Evolutionary conservation across 2,797 vertebrate genomes (phyloP).

Genomic region (Parotocinclus haroldoi): DNA sequence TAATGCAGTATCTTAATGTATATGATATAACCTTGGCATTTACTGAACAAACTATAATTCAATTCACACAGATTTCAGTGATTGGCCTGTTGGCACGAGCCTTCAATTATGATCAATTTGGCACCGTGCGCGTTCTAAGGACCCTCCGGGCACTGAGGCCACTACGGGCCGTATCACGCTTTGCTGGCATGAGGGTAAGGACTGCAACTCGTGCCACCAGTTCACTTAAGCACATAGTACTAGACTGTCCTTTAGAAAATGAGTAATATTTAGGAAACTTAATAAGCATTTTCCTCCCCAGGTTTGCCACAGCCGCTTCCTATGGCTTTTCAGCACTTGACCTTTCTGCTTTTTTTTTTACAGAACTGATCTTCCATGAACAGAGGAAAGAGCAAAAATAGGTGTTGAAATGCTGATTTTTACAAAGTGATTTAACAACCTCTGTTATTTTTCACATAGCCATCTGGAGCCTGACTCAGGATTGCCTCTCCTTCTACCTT

Average conservation of each 20-base stretch:
- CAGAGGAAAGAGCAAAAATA: not conserved
- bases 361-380: constrained; percentile 13
- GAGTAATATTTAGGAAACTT: constrained; percentile 13
- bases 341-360: constrained; percentile 6
- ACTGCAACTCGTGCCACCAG: constrained; percentile 9
- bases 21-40: constrained; percentile 6
- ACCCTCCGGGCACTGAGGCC: constrained; percentile 84
- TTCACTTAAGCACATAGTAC: constrained; percentile 4
- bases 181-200: constrained; percentile 92
- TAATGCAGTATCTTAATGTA: not conserved
- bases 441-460: constrained; percentile 4
- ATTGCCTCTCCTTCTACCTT: constrained; percentile 29
- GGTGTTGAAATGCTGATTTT: not conserved
- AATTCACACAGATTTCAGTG: constrained; percentile 67
- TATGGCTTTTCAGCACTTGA: not conserved
- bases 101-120: constrained; percentile 63
- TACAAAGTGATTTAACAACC: constrained; percentile 1
- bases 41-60: constrained; percentile 54
- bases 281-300: constrained; percentile 25
- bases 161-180: constrained; percentile 83
- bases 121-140: constrained; percentile 77
- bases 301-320: constrained; percentile 13
- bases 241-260: constrained; percentile 4
- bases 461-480: not conserved
- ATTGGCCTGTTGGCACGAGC: constrained; percentile 63